Evolutionary conservation across 2,113 vertebrate species (phyloP).

Genomic region (Sceloporus undulatus): DNA sequence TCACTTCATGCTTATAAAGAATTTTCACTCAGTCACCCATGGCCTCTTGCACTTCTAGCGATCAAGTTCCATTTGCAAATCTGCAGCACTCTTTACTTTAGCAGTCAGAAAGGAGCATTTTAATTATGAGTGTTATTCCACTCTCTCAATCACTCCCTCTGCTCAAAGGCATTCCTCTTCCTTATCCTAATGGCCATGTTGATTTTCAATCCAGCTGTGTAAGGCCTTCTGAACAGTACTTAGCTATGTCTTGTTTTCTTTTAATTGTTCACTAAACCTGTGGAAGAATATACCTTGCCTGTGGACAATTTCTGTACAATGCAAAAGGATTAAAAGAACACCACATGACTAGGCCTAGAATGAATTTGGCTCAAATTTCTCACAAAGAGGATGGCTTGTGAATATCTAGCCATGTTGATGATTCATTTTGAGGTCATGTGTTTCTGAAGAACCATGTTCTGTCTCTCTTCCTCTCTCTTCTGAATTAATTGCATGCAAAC

Average conservation of each 20-base stretch:
- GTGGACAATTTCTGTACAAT: slow-evolving; percentile 27
- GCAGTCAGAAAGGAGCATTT: slow-evolving; percentile 64
- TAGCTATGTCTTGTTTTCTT: slow-evolving; percentile 34
- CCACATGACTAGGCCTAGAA: neutral
- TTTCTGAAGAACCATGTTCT: too few species aligned
- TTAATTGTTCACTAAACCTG: slow-evolving; percentile 43
- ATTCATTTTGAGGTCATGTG: neutral
- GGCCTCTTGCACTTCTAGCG: slow-evolving; percentile 71
- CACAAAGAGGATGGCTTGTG: rapidly evolving
- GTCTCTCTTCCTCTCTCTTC: too few species aligned
- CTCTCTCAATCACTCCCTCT: slow-evolving; percentile 56
- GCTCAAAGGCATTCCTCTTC: slow-evolving; percentile 49
- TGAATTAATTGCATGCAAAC: too few species aligned
- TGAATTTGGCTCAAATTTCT: neutral
- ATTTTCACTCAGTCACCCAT: slow-evolving; percentile 62
- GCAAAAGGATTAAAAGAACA: slow-evolving; percentile 21
- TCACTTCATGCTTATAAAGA: slow-evolving; percentile 74
- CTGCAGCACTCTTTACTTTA: slow-evolving; percentile 50
- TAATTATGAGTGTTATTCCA: slow-evolving; percentile 72
- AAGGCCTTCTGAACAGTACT: slow-evolving; percentile 46
- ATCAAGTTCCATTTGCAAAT: slow-evolving; percentile 70
- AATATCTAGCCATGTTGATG: rapidly evolving
- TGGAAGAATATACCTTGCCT: neutral
- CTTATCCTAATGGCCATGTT: slow-evolving; percentile 30
- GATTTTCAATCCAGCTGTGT: slow-evolving; percentile 61